Evolutionary conservation across 2,888 invertebrate genomes (phyloP).

Genomic region (Drosophila limbata): DNA sequence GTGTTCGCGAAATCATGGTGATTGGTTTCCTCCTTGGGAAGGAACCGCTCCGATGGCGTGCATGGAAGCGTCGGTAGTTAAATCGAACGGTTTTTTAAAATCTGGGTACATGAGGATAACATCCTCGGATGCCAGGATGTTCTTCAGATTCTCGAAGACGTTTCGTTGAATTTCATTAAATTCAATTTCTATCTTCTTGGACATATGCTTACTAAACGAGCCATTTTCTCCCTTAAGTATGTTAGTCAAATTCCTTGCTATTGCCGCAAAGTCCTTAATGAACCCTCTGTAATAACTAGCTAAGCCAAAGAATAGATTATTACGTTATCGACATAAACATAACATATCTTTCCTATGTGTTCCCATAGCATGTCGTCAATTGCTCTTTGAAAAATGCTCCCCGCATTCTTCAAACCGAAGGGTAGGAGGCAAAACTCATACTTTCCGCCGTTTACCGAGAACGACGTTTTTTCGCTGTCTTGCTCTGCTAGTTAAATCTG

Average conservation of each 20-base stretch:
- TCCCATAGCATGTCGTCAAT: not conserved
- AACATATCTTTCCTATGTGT: too few relatives aligned
- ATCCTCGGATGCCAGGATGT: conserved; percentile 16
- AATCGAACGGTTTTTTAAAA: conserved; percentile 6
- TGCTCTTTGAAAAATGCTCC: conserved; percentile 4
- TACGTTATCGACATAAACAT: conserved; percentile 1
- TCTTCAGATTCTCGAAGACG: not conserved
- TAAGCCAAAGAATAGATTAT: conserved; percentile 1
- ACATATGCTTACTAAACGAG: conserved; percentile 4
- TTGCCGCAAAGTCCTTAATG: conserved; percentile 6
- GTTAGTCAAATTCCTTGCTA: conserved; percentile 2
- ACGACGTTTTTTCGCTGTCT: not conserved
- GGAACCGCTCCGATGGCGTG: conserved; percentile 2
- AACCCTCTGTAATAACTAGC: conserved; percentile 7
- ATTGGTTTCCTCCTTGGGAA: conserved; percentile 1
- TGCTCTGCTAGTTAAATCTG: not conserved
- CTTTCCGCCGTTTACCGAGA: conserved; percentile 3
- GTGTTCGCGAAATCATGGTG: conserved; percentile 1
- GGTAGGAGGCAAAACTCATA: conserved; percentile 1
- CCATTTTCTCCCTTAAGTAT: conserved; percentile 13
- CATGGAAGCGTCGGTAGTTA: conserved; percentile 6
- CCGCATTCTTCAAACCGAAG: not conserved
- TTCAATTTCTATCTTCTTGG: not conserved
- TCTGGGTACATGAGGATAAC: conserved; percentile 14
- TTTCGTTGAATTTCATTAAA: not conserved